These are phyloP conservation scores for Psittacara wagleri DNA, from an alignment of 2,113 vertebrate genomes.

Conservation along the genomic window DNA sequence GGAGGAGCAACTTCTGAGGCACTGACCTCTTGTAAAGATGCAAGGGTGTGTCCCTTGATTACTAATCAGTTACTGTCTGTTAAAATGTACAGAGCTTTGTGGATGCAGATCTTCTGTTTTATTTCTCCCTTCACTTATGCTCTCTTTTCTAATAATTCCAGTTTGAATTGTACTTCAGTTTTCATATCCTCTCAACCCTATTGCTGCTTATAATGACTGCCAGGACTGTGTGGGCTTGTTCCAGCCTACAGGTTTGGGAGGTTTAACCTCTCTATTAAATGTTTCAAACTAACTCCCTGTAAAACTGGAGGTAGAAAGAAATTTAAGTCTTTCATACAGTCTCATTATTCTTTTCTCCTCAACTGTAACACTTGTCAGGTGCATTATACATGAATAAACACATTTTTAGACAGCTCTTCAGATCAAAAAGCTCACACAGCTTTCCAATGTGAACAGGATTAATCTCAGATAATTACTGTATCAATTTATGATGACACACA, in stretches of 20 bases:
- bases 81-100: neutral
- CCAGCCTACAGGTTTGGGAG: neutral
- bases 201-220: neutral
- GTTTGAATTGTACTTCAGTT: neutral
- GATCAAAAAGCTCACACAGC: constrained; percentile 72
- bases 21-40: neutral
- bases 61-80: neutral
- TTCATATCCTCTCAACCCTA: neutral
- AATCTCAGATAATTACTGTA: constrained; percentile 72
- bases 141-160: neutral
- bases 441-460: constrained; percentile 66
- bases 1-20: neutral
- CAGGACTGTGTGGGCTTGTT: constrained; percentile 13
- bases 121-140: neutral
- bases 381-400: constrained; percentile 68
- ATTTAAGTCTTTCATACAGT: neutral
- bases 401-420: constrained; percentile 66
- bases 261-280: constrained; percentile 48
- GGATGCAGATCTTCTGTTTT: neutral
- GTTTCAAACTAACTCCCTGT: constrained; percentile 23
- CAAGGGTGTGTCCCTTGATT: neutral
- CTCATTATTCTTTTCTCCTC: constrained; percentile 61
- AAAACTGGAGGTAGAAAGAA: constrained; percentile 16
- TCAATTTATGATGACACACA: constrained; percentile 65
- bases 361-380: constrained; percentile 51